Base-by-base conservation (phyloP, 1,140 invertebrate genomes). In the Heliconius congener region DNA sequence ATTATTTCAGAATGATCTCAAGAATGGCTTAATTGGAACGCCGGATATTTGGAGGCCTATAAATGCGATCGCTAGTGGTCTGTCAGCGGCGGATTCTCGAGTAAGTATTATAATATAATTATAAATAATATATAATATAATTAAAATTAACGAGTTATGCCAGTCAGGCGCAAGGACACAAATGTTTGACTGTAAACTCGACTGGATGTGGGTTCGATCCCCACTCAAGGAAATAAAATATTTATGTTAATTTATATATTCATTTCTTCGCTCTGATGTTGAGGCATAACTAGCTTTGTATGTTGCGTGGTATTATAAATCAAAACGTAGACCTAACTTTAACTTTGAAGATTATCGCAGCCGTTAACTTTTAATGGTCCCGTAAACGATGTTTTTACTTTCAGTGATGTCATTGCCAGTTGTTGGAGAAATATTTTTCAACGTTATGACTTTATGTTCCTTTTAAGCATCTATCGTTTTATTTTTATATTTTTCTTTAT, bases 1-100 rank as follows among this genome's bases (percentile, higher is more conserved):
- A 83, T 95, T 96, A 76, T 97, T 97, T 80, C 95, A 95, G 27
- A 95, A 95, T 70, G 96, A 96, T 89, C 90, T 96, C 70, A 94
- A 94, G 70, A 96, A 96, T 84, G 94, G 95, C 55, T 93, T 96
- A 66, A 96, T 96, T 73, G 95, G 96, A 5, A 97, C 97, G n/a
- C 96, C 96, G 13, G 97, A 97, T 87, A 95, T 97, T 84, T 97
- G 97, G 97, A 95, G 96, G 85, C 96, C 96, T 23, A 94, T 97
- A 66, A 96, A 96, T 92, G 96, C 96, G 66, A 97, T 97, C 60
- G 95, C 96, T 4, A 96, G 96, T 84, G 96, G 96, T 27, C 93
- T 96, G 77, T 91, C 95, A 23, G 95, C 96, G 57, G 88, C 95
- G n/a, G 95, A 96, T 77, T 95, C 95, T 11, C 90, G 95, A 82